A percentile compares a stretch with the other conserved stretches of the same genome.
Conservation (phyloP, 2,113 vertebrate species). For the Antechinus flavipes region DNA sequence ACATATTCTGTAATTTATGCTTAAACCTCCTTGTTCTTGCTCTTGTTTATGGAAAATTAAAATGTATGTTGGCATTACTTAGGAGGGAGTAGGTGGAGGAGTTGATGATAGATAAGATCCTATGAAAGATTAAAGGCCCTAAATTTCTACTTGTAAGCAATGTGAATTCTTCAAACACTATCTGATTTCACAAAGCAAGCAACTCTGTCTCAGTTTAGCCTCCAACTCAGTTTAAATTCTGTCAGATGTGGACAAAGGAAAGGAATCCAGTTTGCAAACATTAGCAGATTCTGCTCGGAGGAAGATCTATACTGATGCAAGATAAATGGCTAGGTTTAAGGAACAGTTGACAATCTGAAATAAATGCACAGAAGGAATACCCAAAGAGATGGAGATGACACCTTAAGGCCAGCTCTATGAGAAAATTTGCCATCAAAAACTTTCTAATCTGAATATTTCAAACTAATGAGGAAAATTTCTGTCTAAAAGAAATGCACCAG, state of each 20-base stretch:
- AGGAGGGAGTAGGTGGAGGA: slow-evolving; percentile 40
- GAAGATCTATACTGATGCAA: background rate
- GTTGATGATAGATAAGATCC: slow-evolving; percentile 29
- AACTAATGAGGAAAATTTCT: background rate
- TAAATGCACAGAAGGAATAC: background rate
- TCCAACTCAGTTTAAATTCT: slow-evolving; percentile 59
- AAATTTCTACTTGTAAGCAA: slow-evolving; percentile 60
- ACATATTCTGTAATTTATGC: slow-evolving; percentile 57
- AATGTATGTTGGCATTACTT: slow-evolving; percentile 71
- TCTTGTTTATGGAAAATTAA: slow-evolving; percentile 76
- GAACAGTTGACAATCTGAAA: background rate
- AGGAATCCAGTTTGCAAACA: background rate
- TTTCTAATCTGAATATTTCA: background rate
- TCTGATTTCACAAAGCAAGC: slow-evolving; percentile 73
- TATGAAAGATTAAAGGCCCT: slow-evolving; percentile 50
- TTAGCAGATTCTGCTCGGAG: background rate
- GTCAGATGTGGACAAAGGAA: slow-evolving; percentile 52
- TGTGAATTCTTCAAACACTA: slow-evolving; percentile 63
- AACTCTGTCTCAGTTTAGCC: slow-evolving; percentile 59
- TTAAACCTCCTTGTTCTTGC: slow-evolving; percentile 61
- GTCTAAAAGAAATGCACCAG: background rate
- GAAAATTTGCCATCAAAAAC: background rate
- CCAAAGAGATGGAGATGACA: background rate
- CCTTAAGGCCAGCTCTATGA: background rate
- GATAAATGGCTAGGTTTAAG: background rate